These are phyloP conservation scores for Pseudopodoces humilis DNA, from an alignment of 2,113 vertebrate genomes.

Conservation along the genomic window DNA sequence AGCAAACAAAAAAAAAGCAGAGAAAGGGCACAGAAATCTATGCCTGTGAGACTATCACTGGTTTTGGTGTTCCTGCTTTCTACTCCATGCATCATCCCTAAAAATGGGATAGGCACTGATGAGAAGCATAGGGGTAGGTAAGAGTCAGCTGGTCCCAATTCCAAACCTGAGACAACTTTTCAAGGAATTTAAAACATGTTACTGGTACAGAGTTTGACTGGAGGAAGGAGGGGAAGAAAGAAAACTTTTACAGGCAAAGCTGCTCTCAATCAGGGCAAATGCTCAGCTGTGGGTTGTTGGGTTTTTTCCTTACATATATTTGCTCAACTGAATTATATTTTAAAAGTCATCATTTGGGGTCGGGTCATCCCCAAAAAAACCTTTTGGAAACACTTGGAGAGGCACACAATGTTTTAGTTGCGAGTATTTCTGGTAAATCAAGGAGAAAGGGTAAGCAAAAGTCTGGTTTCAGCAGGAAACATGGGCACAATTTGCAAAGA, in stretches of 20 bases:
- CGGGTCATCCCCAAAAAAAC: neutral
- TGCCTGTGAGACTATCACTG: neutral
- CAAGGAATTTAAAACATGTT: neutral
- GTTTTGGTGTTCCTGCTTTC: neutral
- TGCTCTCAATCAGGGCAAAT: neutral
- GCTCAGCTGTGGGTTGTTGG: neutral
- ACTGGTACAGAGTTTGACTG: neutral
- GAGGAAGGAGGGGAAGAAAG: neutral
- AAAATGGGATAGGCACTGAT: neutral
- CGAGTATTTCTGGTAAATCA: neutral
- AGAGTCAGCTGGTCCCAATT: neutral
- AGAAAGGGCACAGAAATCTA: neutral
- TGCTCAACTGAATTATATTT: neutral
- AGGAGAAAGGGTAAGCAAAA: neutral
- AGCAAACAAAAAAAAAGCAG: neutral
- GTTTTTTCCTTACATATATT: neutral
- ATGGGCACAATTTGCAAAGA: neutral
- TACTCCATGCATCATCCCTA: neutral
- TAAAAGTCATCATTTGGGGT: neutral
- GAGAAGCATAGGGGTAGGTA: neutral
- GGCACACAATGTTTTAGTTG: neutral
- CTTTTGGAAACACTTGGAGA: neutral
- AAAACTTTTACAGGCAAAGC: neutral
- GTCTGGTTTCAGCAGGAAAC: neutral
- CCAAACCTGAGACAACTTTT: neutral